Percentiles rank a stretch among this genome's conserved stretches.
phyloP scores from a whole-genome alignment of 1,140 invertebrate genomes.

The Bombus sylvicola region DNA sequence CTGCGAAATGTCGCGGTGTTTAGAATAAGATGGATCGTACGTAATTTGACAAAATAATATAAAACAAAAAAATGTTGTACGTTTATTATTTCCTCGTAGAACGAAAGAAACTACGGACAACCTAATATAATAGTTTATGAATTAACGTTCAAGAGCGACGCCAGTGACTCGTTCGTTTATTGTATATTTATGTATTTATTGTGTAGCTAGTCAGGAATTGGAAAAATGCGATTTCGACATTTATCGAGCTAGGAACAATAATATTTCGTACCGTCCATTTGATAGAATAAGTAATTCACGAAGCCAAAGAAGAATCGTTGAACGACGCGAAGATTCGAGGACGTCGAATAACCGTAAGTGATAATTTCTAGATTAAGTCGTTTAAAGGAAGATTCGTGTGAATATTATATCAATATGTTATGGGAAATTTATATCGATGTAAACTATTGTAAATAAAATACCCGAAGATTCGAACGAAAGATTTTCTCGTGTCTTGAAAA shows the following conservation, averaged over 20 bases:
- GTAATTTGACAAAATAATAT: too few species aligned
- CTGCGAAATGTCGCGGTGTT: too few species aligned
- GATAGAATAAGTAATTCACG: neutral
- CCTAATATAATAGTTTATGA: neutral
- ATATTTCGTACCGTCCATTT: conserved; percentile 20
- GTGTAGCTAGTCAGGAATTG: conserved; percentile 53
- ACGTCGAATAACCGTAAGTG: neutral
- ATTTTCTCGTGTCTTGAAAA: neutral
- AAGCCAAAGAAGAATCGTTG: conserved; percentile 27
- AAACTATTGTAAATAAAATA: conserved; percentile 64
- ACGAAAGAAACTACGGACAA: too few species aligned
- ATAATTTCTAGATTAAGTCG: neutral
- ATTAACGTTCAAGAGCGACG: too few species aligned
- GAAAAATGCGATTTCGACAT: neutral
- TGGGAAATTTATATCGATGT: conserved; percentile 1
- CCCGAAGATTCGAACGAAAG: conserved; percentile 6
- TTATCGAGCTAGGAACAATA: neutral
- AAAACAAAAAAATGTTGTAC: too few species aligned
- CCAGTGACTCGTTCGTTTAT: too few species aligned
- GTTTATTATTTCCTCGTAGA: too few species aligned
- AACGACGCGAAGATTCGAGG: neutral
- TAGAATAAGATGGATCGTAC: too few species aligned
- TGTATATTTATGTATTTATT: conserved; percentile 15
- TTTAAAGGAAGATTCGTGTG: neutral
- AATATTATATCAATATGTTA: neutral